Base-by-base conservation (phyloP, 1,140 invertebrate genomes). In the Drosophila fuyamai region DNA sequence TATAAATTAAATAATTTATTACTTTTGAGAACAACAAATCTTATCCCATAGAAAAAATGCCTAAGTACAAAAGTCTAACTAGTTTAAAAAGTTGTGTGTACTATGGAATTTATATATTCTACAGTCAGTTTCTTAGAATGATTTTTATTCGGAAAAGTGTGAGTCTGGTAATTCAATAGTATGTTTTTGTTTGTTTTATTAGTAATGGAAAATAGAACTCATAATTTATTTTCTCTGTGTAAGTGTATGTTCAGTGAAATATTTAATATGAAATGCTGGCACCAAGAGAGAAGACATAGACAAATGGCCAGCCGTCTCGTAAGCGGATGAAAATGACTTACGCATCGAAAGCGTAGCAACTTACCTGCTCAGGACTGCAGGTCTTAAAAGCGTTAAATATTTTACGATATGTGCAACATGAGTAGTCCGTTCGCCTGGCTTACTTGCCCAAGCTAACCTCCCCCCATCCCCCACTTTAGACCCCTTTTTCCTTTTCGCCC, bases 321-420 rank as follows among this genome's bases (percentile, higher is more conserved):
- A 71, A 72, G 68, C 68, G 68, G 68, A 72, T 72, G 47, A 68
- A 68, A 66, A 68, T 68, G 68, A 72, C 68, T 72, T 72, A 72
- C 68, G 66, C 51, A 66, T 51, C 18, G 51, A 67, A 54, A 43
- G 27, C 53, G 40, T 27, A n/a, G 32, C 43, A 63, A 55, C 70
- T 36, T 43, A 72, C 40, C 43, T 38, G 35, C 54, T 36, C 58
- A 48, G 61, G 13, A 43, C 44, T 66, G 59, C 62, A 71, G 55
- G 88, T 79, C 76, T 80, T 89, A 81, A 77, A 75, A 88, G 80
- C 78, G 86, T 89, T 88, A 81, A 89, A 88, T 89, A 88, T 88
- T 88, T 89, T 80, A 88, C 73, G 79, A 79, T 81, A 76, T 88
- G 73, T 67, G 68, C 68, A 72, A 71, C 44, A 57, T 57, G 51